Evolutionary conservation across 2,888 invertebrate species (phyloP).

Genomic region (Willowsia nigromaculata): DNA sequence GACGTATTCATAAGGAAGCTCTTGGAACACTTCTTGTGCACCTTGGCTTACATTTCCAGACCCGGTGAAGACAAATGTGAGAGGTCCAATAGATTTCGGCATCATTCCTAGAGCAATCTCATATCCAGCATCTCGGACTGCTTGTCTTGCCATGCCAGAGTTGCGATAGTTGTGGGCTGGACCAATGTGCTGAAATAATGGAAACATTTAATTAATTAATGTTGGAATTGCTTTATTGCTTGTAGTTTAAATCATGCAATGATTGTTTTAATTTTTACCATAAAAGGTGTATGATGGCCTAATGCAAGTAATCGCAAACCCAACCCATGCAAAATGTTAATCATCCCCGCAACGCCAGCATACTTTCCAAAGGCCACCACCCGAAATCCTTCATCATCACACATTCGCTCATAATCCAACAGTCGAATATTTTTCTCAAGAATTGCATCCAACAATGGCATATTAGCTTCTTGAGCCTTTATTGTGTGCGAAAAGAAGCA

Average conservation of each 20-base stretch:
- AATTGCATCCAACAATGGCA: slow-evolving; percentile 97
- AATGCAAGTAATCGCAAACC: slow-evolving; percentile 95
- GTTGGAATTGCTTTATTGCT: too few relatives aligned
- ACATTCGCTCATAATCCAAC: slow-evolving; percentile 98
- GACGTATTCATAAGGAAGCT: slow-evolving; percentile 98
- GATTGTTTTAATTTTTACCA: slow-evolving; percentile 84
- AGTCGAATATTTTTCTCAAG: slow-evolving; percentile 95
- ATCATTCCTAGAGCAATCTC: slow-evolving; percentile 96
- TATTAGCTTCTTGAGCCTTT: slow-evolving; percentile 98
- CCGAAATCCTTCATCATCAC: slow-evolving; percentile 91
- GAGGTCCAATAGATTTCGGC: slow-evolving; percentile 92
- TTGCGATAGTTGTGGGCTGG: slow-evolving; percentile 99
- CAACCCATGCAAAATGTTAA: slow-evolving; percentile 98
- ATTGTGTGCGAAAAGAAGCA: slow-evolving; percentile 99
- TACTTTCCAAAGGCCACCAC: slow-evolving; percentile 99
- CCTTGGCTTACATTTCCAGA: slow-evolving; percentile 96
- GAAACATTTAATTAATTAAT: too few relatives aligned
- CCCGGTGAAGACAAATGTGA: slow-evolving; percentile 99
- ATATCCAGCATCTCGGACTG: slow-evolving; percentile 99
- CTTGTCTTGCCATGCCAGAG: slow-evolving; percentile 98
- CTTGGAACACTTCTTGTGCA: slow-evolving; percentile 89
- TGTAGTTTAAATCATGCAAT: not conserved
- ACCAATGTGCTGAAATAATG: slow-evolving; percentile 73
- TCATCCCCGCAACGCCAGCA: slow-evolving; percentile 98
- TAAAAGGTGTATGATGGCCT: slow-evolving; percentile 99